These are phyloP conservation scores for Regulus satrapa DNA, from an alignment of 2,113 vertebrate species.

Conservation along the genomic window DNA sequence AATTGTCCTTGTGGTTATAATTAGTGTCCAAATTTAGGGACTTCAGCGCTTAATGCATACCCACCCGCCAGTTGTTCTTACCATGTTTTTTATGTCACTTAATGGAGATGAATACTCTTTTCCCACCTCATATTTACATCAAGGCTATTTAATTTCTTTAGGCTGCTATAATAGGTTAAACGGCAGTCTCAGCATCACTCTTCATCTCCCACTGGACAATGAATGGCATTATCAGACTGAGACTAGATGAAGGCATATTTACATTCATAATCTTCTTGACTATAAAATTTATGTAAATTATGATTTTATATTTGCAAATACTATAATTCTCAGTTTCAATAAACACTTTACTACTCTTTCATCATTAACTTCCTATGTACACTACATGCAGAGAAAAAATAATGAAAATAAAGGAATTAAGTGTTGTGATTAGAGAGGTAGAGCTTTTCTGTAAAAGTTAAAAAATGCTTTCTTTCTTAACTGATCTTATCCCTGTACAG, in stretches of 20 bases:
- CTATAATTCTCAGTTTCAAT: conserved; percentile 60
- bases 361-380: conserved; percentile 42
- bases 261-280: conserved; percentile 59
- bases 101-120: conserved; percentile 69
- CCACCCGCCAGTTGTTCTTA: conserved; percentile 53
- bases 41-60: conserved; percentile 55
- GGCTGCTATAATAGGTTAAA: conserved; percentile 67
- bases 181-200: conserved; percentile 57
- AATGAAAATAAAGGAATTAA: conserved; percentile 29
- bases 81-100: conserved; percentile 54
- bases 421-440: background rate
- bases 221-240: conserved; percentile 58
- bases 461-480: background rate
- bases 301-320: conserved; percentile 70
- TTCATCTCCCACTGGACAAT: conserved; percentile 67
- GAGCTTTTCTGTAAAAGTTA: background rate
- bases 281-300: conserved; percentile 72
- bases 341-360: conserved; percentile 56
- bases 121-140: conserved; percentile 66
- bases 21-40: conserved; percentile 69
- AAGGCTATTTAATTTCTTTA: conserved; percentile 59
- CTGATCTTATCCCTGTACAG: background rate
- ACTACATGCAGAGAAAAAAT: conserved; percentile 7
- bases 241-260: conserved; percentile 65
- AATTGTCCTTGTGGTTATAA: conserved; percentile 71